A percentile compares a stretch with the other conserved stretches of the same genome.
These are phyloP conservation scores for Diplodus sargus DNA, from an alignment of 2,797 vertebrate genomes.

Conservation along the genomic window DNA sequence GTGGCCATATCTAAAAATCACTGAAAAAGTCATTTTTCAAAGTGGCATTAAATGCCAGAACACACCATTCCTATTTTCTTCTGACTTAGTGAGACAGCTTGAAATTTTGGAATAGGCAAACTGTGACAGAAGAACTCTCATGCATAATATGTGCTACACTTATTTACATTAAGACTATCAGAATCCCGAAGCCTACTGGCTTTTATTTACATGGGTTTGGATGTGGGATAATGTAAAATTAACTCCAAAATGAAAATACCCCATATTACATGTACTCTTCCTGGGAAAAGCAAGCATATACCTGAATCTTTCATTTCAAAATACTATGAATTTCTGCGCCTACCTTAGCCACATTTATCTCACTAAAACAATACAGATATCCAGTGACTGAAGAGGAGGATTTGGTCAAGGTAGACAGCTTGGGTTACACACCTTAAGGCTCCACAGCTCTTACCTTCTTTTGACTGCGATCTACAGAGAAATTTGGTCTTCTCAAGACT, in stretches of 20 bases:
- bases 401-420: conserved; percentile 32
- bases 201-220: neutral
- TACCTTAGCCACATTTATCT: conserved; percentile 8
- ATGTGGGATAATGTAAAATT: neutral
- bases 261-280: neutral
- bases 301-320: conserved; percentile 4
- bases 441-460: conserved; percentile 53
- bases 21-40: conserved; percentile 18
- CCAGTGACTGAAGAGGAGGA: conserved; percentile 6
- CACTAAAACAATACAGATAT: neutral
- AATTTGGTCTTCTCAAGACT: conserved; percentile 44
- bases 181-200: neutral
- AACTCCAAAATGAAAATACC: neutral
- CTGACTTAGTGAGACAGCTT: conserved; percentile 1
- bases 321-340: neutral
- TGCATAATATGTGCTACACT: neutral
- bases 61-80: neutral
- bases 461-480: conserved; percentile 54
- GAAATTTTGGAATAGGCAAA: neutral
- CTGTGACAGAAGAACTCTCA: neutral
- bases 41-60: conserved; percentile 42
- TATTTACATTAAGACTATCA: neutral
- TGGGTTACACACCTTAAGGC: conserved; percentile 30
- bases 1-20: conserved; percentile 1
- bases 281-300: conserved; percentile 3